Conservation (phyloP, 2,113 vertebrate genomes). For the Aptenodytes patagonicus region DNA sequence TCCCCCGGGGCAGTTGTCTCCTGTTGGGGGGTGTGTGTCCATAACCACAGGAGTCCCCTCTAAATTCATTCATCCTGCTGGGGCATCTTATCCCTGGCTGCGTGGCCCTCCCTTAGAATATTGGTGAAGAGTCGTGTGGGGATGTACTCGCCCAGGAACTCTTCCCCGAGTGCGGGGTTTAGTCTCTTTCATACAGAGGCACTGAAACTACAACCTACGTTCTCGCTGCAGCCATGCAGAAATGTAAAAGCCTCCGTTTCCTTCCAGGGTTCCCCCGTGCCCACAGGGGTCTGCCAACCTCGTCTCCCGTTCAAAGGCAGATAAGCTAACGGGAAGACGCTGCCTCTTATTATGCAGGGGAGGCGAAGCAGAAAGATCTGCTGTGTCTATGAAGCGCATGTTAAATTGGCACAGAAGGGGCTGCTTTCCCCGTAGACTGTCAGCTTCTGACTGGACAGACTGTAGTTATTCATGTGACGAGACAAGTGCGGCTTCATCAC, state of each 20-base stretch:
- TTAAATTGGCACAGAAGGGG: not conserved
- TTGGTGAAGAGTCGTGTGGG: not conserved
- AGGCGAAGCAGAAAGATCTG: slow-evolving; percentile 26
- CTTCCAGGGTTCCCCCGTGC: not conserved
- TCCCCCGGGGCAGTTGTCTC: fast-evolving
- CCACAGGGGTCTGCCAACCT: not conserved
- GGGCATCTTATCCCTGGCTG: not conserved
- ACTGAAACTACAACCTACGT: not conserved
- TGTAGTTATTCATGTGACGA: not conserved
- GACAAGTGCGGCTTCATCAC: not conserved
- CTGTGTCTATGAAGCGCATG: not conserved
- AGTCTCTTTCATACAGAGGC: not conserved
- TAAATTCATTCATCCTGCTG: not conserved
- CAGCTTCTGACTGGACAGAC: not conserved
- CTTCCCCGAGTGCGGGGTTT: not conserved
- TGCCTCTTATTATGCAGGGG: not conserved
- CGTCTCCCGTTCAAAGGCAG: not conserved
- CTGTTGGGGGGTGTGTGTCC: fast-evolving
- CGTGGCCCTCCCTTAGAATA: fast-evolving
- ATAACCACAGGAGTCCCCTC: fast-evolving
- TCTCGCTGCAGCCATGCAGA: not conserved
- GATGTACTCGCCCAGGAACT: not conserved
- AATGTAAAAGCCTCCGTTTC: not conserved
- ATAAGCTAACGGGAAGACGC: not conserved
- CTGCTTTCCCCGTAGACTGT: not conserved